These are phyloP conservation scores for Orchestia grillus DNA, from an alignment of 1,140 invertebrate species.

Conservation along the genomic window DNA sequence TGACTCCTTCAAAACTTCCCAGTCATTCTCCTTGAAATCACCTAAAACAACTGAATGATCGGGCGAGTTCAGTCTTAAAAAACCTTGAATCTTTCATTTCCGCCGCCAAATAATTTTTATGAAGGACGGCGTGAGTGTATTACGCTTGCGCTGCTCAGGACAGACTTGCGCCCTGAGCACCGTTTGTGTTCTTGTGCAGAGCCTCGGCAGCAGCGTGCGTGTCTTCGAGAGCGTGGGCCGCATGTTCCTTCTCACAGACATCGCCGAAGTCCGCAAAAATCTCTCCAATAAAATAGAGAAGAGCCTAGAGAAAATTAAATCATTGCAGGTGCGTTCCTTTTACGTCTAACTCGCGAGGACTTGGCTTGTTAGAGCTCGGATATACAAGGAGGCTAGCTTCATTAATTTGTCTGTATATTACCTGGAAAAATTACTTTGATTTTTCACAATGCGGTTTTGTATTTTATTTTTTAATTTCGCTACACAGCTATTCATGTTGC, in stretches of 20 bases:
- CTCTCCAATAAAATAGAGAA: conserved; percentile 76
- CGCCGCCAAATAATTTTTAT: no score
- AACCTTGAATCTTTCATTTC: no score
- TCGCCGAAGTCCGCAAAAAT: conserved; percentile 77
- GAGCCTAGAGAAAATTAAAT: conserved; percentile 81
- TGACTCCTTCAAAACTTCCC: no score
- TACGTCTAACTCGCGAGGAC: background rate
- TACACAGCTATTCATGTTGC: no score
- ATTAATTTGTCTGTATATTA: background rate
- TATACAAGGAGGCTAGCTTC: background rate
- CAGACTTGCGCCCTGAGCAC: background rate
- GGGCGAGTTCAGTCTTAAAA: no score
- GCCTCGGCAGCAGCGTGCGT: conserved; percentile 72
- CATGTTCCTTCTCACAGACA: conserved; percentile 85
- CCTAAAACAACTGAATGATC: no score
- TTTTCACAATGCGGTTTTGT: background rate
- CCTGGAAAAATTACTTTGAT: background rate
- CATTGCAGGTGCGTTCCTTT: conserved; percentile 75
- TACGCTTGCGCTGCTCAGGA: background rate
- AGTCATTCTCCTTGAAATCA: no score
- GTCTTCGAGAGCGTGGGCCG: conserved; percentile 86
- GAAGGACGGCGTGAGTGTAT: background rate
- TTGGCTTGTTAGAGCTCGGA: background rate
- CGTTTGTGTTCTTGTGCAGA: background rate
- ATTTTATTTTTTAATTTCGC: background rate